Evolutionary conservation across 2,797 vertebrate species (phyloP).

Genomic region (Eurystomus glaucurus): DNA sequence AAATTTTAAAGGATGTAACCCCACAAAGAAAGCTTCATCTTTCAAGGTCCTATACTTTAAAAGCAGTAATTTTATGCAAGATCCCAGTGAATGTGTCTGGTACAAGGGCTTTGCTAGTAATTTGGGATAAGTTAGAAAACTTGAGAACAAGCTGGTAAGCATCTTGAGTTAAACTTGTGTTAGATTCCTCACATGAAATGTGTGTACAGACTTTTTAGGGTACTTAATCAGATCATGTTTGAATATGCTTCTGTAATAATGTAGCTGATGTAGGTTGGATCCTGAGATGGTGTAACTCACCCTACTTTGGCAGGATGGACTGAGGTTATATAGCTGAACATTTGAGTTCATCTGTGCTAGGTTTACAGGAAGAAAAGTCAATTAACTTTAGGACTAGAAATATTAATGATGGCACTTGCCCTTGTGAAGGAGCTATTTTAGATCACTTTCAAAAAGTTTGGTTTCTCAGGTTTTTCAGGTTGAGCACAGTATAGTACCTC

Average conservation of each 20-base stretch:
- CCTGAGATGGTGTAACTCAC: background rate
- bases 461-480: background rate
- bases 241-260: background rate
- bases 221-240: background rate
- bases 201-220: fast-evolving
- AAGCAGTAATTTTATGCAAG: background rate
- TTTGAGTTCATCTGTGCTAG: background rate
- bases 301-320: background rate
- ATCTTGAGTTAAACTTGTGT: background rate
- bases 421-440: background rate
- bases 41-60: background rate
- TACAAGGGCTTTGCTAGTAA: background rate
- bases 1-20: background rate
- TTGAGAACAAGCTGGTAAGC: background rate
- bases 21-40: background rate
- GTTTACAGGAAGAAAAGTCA: background rate
- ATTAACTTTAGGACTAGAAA: background rate
- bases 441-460: background rate
- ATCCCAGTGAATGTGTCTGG: background rate
- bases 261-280: background rate
- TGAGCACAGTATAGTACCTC: background rate
- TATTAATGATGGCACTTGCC: background rate
- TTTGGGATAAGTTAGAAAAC: background rate
- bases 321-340: background rate
- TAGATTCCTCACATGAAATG: background rate